Base-by-base conservation (phyloP, 2,113 vertebrate species). In the Pavo muticus region DNA sequence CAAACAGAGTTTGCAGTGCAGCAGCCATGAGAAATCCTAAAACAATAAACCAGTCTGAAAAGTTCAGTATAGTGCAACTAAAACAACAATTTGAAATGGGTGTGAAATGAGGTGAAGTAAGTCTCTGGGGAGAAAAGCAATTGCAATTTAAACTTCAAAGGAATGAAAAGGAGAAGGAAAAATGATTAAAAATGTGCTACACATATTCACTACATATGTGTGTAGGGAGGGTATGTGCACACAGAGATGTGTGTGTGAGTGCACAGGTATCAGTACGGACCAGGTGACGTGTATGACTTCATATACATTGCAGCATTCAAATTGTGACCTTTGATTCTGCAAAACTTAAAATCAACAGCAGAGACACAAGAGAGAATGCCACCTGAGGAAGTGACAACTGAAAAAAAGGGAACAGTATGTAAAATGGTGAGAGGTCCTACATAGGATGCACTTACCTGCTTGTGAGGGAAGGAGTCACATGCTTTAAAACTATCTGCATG, bases 1-100 rank as follows among this genome's bases (percentile, higher is more conserved):
- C 88, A 96, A 96, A 95, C 80, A 94, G 67, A 92, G 52, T 90
- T 86, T 93, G 83, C 65, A 90, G 61, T 2, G 11, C 73, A 95
- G 80, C 73, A 88, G 90, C 70, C 83, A 84, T 37, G 37, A 95
- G 73, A 93, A 95, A 72, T 59, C 54, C 69, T 91, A 90, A 84
- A 95, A 90, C 88, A 96, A 97, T 90, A 94, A 94, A 95, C 83
- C 40, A 87, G 65, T 78, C 83, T 88, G 82, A 75, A 83, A 88
- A 91, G 85, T 93, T 93, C 91, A 78, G 76, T 63, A 61, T 57
- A 88, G 81, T 75, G 93, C 72, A 94, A 95, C 76, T 84, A 84
- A 77, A 96, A 39, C 42, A 95, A 86, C 48, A 40, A 72, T 81
- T 78, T 59, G 65, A 91, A 91, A 93, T 45, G 73, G 40, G 73